Percentiles rank a stretch among this genome's conserved stretches.
Evolutionary conservation across 2,113 vertebrate species (phyloP).

Genomic region (Sinocyclocheilus anophthalmus): DNA sequence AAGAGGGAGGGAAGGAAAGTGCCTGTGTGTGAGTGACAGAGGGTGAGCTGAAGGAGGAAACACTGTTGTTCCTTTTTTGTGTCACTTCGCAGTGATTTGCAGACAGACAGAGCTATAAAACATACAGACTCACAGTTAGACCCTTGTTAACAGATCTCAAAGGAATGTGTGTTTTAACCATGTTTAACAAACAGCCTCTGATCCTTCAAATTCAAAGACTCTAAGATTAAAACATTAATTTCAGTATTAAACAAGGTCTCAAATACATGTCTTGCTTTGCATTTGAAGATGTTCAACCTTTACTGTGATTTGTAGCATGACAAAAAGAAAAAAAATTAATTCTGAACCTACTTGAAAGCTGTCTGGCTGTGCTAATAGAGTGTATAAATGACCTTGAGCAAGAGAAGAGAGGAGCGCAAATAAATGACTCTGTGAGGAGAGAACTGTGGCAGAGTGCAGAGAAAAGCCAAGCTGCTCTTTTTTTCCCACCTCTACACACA

Average conservation of each 20-base stretch:
- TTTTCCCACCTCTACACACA: slow-evolving; percentile 34
- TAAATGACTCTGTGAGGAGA: slow-evolving; percentile 30
- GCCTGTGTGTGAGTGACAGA: neutral
- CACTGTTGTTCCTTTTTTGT: slow-evolving; percentile 27
- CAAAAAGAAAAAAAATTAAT: neutral
- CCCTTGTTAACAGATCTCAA: slow-evolving; percentile 24
- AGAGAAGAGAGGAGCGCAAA: slow-evolving; percentile 36
- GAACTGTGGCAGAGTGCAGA: slow-evolving; percentile 36
- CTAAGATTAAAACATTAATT: slow-evolving; percentile 7
- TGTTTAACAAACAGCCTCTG: neutral
- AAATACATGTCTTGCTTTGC: neutral
- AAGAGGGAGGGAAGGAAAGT: neutral
- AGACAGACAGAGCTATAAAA: neutral
- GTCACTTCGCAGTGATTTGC: slow-evolving; percentile 26
- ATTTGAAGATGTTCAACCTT: neutral
- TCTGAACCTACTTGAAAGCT: slow-evolving; percentile 24
- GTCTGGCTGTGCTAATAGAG: slow-evolving; percentile 26
- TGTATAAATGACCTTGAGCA: slow-evolving; percentile 41
- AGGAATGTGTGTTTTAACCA: slow-evolving; percentile 18
- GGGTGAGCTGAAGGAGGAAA: slow-evolving; percentile 14
- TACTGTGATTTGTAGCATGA: neutral
- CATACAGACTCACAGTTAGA: neutral
- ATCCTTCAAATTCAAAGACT: neutral
- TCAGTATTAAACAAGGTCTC: neutral
- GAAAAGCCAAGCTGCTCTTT: slow-evolving; percentile 37